Base-by-base conservation (phyloP, 2,113 vertebrate genomes). In the Acanthisitta chloris region DNA sequence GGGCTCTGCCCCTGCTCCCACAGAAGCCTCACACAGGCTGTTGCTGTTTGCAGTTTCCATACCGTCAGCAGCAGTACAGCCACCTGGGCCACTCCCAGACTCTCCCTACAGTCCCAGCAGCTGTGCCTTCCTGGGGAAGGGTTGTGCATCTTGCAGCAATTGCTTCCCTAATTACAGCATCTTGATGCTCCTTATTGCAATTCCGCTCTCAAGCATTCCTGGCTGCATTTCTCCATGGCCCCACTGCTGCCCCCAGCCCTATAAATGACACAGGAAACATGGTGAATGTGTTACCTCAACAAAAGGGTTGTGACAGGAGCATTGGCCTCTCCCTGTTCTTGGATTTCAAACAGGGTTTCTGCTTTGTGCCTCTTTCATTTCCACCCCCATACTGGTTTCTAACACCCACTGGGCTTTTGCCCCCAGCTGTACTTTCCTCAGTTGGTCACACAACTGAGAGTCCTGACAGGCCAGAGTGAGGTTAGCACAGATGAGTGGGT, bases 201-300 rank as follows among this genome's bases (percentile, higher is more conserved):
- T 33, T 79, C 70, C 46, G 26, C 55, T n/a, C 40, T 24, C 23
- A 20, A 12, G 48, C 62, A 4, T 38, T 76, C 45, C 79, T 69
- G 62, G 33, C 49, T 10, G 3, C 20, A 3, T 52, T 86, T 66
- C 86, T 84, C 38, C 9, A 0, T 5, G 15, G 26, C 48, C 70
- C 43, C 48, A 14, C 70, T 64, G 74, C 8, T 14, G 74, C 38
- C 38, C 52, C 42, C 86, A 62, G 29, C 61, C 51, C 49, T 69
- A 52, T 51, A 23, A 76, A 8, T 5, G 25, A 34, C 52, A 42
- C 0, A 0, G 10, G 24, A 79, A 85, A 58, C 15, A 12, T 1
- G 28, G 31, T 33, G 46, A 33, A 85, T 1, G 6, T 3, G 10
- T 69, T 64, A 34, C 36, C 80, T 57, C 86, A 66, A 67, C 45